Evolutionary conservation across 2,888 invertebrate species (phyloP), one percentile per base, ranked within the genome.

Genomic region (Agrochola circellaris): DNA sequence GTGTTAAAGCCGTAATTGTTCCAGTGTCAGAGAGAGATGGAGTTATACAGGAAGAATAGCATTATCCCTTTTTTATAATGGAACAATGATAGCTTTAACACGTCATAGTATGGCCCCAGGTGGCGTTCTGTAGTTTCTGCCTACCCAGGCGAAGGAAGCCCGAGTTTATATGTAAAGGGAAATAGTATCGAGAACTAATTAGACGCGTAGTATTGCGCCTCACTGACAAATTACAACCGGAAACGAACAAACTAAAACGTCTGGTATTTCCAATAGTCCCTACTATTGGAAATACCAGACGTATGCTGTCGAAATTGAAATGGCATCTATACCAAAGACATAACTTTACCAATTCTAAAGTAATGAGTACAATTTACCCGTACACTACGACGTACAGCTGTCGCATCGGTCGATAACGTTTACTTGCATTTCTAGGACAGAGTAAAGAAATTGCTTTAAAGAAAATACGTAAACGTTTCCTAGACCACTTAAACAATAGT

Each of bases 341-440:
- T 30, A 62, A 20, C 20, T 54, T 26, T 8, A 34, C 26, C 0
- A 8, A 64, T 0, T 13, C n/a, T 48, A 9, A 15, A 54, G 7
- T 8, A 17, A 80, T 73, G 34, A 34, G 6, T 30, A 58, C 6
- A 65, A 61, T 26, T 45, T n/a, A 45, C 7, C 1, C 1, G 0
- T n/a, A n/a, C n/a, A 38, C 1, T 15, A 34, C 26, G 34, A 58
- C 3, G 45, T 8, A 61, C 6, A 23, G 4, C 9, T 73, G n/a
- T 60, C 26, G 2, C 20, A 7, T 0, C 42, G 42, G 23, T 79
- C 82, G 56, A 82, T 82, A 76, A 26, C 42, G 23, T 51, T 26
- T 45, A 45, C 11, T 26, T 67, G 7, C 26, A 42, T 42, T 77
- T 77, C 61, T 51, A 67, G 68, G 26, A 45, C 23, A 64, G 23